A percentile compares a stretch with the other conserved stretches of the same genome.
phyloP scores from a whole-genome alignment of 2,888 invertebrate genomes.

The Trissolcus brochymenae region DNA sequence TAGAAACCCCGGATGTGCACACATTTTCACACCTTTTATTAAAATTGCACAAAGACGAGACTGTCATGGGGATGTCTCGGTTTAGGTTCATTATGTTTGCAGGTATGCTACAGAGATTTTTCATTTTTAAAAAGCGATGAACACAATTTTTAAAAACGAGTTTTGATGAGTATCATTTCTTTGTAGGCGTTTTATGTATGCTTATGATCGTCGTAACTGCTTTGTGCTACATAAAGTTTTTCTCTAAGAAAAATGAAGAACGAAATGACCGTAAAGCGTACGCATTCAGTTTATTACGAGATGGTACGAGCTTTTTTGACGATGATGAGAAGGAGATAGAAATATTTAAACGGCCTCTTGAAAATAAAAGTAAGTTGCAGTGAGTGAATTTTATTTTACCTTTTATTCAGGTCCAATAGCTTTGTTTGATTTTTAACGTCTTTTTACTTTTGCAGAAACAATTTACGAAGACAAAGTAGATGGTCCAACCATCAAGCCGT shows the following conservation, averaged over 20 bases:
- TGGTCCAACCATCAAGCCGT: constrained; percentile 80
- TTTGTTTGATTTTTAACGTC: background rate
- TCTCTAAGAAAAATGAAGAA: constrained; percentile 69
- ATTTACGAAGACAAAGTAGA: constrained; percentile 45
- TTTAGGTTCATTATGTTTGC: constrained; percentile 85
- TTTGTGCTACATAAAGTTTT: constrained; percentile 77
- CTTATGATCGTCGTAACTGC: constrained; percentile 76
- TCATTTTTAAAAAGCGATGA: background rate
- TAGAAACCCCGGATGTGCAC: constrained; percentile 72
- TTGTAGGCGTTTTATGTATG: constrained; percentile 79
- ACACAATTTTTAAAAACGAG: background rate
- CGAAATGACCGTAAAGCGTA: constrained; percentile 77
- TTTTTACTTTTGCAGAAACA: constrained; percentile 34
- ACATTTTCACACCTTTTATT: constrained; percentile 78
- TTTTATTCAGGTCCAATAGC: no score
- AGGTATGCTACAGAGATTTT: constrained; percentile 76
- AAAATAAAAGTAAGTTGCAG: constrained; percentile 18
- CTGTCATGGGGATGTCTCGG: constrained; percentile 85
- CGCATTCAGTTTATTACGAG: constrained; percentile 80
- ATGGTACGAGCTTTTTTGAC: constrained; percentile 78
- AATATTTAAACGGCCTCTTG: constrained; percentile 76
- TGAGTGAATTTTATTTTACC: background rate
- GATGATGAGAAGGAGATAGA: constrained; percentile 78
- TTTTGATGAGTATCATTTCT: background rate
- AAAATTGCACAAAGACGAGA: constrained; percentile 82